Evolutionary conservation across 1,140 invertebrate species (phyloP), one percentile per base, ranked within the genome.

Genomic region (Pseudomyrmex flavicornis): DNA sequence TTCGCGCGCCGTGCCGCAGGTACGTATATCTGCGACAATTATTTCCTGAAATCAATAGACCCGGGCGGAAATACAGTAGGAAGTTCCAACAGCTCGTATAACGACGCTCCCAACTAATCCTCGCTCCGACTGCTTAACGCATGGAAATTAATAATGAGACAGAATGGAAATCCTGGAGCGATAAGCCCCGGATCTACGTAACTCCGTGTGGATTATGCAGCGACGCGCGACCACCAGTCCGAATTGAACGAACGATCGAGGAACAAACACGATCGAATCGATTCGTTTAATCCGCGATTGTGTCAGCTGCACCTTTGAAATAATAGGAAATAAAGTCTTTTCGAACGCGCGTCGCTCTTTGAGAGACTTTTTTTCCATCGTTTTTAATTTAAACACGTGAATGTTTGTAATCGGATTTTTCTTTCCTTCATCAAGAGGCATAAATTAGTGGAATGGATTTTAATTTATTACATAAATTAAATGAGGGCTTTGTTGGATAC

Each of bases 91-190:
- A 84, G 86, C 72, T 88, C 54, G 68, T 85, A 68, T 74, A 88
- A 85, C 87, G 83, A 88, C 61, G 86, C 76, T 77, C 13, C 56
- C 61, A 79, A 77, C 83, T 88, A 88, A 88, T 85, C 66, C 77
- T 54, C 50, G 73, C 54, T 61, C 52, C 70, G 62, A 79, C 79
- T 89, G 87, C 86, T 89, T 89, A 89, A 89, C 87, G 86, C 86
- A 88, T 89, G 86, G 87, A 89, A 89, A 89, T 89, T 89, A 89
- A 89, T 89, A 89, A 89, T 89, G 87, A 88, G 87, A 82, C 87
- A 85, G 87, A 89, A 89, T 88, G 86, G 87, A 89, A 89, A 89
- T 89, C 87, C 86, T 87, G 79, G 74, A 89, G 79, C 87, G 87
- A 89, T 89, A 88, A 89, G 79, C 87, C 87, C 74, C 10, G 84